phyloP scores from a whole-genome alignment of 2,113 vertebrate species.

The Leptosomus discolor region DNA sequence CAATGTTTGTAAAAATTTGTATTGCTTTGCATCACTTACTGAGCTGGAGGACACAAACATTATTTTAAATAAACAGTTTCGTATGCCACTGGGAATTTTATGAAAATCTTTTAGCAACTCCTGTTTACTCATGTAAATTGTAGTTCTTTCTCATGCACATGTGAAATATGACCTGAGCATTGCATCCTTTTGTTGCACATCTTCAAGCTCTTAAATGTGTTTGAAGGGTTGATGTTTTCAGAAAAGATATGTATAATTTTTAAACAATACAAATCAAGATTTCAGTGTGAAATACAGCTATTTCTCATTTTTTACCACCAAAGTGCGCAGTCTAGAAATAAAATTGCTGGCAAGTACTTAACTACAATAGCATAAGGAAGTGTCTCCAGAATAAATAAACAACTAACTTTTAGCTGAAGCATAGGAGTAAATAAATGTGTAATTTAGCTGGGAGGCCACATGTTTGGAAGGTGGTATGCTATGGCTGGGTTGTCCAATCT shows the following conservation, averaged over 20 bases:
- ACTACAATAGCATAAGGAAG: background rate
- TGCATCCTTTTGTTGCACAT: background rate
- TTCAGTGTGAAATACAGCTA: background rate
- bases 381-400: slow-evolving; percentile 36
- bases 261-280: background rate
- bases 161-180: background rate
- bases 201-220: background rate
- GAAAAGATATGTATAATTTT: background rate
- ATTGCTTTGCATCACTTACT: slow-evolving; percentile 12
- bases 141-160: background rate
- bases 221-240: background rate
- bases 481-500: background rate
- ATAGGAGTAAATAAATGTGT: background rate
- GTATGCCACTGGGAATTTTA: background rate
- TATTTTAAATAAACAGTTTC: slow-evolving; percentile 7
- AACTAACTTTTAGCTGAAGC: background rate
- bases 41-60: background rate
- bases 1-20: background rate
- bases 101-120: background rate
- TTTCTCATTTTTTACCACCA: slow-evolving; percentile 4
- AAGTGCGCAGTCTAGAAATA: slow-evolving; percentile 22
- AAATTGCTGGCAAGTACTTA: background rate
- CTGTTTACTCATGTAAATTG: background rate
- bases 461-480: background rate
- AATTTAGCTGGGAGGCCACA: background rate